Base-by-base conservation (phyloP, 2,888 invertebrate genomes). In the Mantis religiosa region DNA sequence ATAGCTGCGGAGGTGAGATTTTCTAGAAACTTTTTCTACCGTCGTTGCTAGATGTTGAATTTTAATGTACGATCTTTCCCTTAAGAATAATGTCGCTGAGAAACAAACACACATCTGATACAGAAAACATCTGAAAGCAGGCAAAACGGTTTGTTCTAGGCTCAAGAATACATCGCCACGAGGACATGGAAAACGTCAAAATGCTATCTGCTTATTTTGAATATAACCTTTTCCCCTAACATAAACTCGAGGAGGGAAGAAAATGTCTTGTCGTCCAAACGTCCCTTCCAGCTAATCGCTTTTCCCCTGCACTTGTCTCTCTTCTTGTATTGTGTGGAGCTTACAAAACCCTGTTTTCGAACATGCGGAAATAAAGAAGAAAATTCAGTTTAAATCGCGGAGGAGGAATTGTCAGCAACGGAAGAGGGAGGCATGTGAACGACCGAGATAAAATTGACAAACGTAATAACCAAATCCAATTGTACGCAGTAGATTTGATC, bases 381-480 rank as follows among this genome's bases (percentile, higher is more conserved):
- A 81, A 34, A 87, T 87, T 82, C 87, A 82, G 20, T 86, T 82
- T n/a, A 87, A 87, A 82, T 87, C 28, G 30, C 54, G 54, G 25
- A 71, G 54, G 25, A 71, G 71, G 81, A 87, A 87, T 87, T 87
- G 87, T 87, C 87, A 87, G 41, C 87, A 82, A 15, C 27, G 20
- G 71, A 34, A 28, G 34, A 20, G 20, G 20, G 25, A 28, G 71
- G 84, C 84, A 85, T 83, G 82, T 28, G 85, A 89, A 15, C 54
- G 54, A 54, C 54, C 6, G 54, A 71, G 54, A 71, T 71, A 71
- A 71, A 71, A 25, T 85, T 87, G 85, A 89, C 88, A 88, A 89
- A 87, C 84, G 87, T 54, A 89, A 87, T 89, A 87, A 85, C 87
- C 54, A 84, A 89, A 89, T 89, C 89, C 83, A 83, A 84, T 89